Conservation (phyloP, 23 tunicate species). For the Ciona savignyi region DNA sequence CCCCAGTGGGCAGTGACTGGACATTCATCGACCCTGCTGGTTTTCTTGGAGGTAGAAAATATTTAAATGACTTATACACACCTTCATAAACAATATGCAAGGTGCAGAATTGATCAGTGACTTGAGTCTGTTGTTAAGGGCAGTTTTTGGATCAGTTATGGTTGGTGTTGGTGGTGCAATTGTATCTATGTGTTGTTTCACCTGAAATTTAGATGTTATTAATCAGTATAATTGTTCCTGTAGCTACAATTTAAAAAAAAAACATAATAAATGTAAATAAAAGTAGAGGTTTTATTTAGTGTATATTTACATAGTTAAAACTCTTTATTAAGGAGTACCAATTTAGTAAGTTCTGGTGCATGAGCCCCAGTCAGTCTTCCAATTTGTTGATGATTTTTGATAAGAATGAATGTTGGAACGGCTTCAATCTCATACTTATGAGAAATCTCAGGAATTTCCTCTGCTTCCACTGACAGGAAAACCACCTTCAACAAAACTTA, state of each 20-base stretch:
- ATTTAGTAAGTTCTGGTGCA: constrained; percentile 80
- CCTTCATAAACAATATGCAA: constrained; percentile 88
- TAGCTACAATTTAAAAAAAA: background rate
- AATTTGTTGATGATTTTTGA: constrained; percentile 78
- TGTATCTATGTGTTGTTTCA: constrained; percentile 51
- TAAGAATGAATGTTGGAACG: constrained; percentile 88
- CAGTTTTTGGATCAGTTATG: constrained; percentile 34
- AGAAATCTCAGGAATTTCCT: constrained; percentile 85
- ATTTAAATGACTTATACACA: too few species aligned
- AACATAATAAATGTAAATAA: too few species aligned
- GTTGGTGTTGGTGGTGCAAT: constrained; percentile 43
- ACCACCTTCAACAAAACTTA: constrained; percentile 22
- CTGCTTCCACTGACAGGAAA: constrained; percentile 73
- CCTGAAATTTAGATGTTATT: constrained; percentile 5
- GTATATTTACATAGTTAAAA: background rate
- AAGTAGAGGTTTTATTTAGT: too few species aligned
- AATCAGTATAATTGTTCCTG: background rate
- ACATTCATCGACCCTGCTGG: too few species aligned
- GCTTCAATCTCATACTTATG: constrained; percentile 75
- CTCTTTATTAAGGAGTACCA: constrained; percentile 45
- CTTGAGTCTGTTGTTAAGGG: constrained; percentile 43
- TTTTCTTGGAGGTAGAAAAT: too few species aligned
- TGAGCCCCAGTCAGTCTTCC: constrained; percentile 82
- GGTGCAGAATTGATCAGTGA: constrained; percentile 49
- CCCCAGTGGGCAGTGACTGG: too few species aligned